Conservation (phyloP, 2,797 vertebrate genomes). For the Cuculus canorus region DNA sequence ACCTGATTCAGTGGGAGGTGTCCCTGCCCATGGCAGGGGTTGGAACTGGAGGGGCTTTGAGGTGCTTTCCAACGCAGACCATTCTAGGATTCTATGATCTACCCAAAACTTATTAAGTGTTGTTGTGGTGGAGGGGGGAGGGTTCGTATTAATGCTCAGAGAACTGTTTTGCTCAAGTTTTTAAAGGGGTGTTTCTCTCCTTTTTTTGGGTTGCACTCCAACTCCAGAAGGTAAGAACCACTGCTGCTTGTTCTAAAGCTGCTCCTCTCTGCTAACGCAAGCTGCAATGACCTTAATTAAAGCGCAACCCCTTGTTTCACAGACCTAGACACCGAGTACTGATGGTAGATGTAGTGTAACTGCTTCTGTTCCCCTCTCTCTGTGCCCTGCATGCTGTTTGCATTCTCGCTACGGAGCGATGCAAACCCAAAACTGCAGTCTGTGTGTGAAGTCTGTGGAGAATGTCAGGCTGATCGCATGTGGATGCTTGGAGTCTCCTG, state of each 20-base stretch:
- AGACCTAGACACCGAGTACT: not conserved
- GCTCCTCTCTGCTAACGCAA: not conserved
- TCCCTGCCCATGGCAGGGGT: no score
- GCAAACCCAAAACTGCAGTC: not conserved
- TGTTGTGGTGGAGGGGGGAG: not conserved
- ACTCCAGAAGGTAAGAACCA: constrained; percentile 80
- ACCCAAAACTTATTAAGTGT: fast-evolving
- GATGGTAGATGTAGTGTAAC: not conserved
- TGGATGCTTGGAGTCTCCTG: not conserved
- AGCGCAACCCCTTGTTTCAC: not conserved
- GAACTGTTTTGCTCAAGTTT: constrained; percentile 64
- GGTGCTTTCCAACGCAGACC: no score
- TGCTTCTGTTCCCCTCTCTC: not conserved
- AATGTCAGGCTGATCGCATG: not conserved
- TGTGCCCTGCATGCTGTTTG: not conserved
- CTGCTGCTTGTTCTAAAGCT: constrained; percentile 60
- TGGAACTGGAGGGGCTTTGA: no score
- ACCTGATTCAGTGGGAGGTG: no score
- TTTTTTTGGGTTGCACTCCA: constrained; percentile 77
- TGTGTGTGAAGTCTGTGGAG: not conserved
- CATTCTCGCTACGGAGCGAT: not conserved
- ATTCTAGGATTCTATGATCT: no score
- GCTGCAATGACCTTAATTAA: not conserved
- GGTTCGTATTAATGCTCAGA: not conserved
- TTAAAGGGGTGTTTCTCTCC: constrained; percentile 74